A percentile compares a stretch with the other conserved stretches of the same genome.
Conservation (phyloP, 2,113 vertebrate species). For the Saguinus imperator region DNA sequence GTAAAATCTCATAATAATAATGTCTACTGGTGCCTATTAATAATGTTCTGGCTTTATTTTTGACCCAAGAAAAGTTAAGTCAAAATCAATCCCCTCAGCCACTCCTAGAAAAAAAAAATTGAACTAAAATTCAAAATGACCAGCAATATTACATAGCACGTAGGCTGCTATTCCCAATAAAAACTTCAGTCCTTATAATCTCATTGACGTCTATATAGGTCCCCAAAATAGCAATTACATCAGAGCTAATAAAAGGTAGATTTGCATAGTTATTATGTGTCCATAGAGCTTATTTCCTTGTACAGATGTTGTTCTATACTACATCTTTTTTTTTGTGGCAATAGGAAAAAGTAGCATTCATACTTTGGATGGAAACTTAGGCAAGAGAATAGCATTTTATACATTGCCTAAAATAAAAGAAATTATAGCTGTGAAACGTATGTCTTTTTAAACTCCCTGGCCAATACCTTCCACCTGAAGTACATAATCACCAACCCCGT, state of each 20-base stretch:
- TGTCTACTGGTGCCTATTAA: not conserved
- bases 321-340: not conserved
- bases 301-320: not conserved
- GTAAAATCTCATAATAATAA: not conserved
- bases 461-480: not conserved
- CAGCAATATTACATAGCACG: not conserved
- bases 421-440: not conserved
- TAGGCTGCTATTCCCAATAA: not conserved
- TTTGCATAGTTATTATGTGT: not conserved
- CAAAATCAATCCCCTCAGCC: not conserved
- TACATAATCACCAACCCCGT: not conserved
- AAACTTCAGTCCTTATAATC: not conserved
- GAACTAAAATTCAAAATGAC: conserved; percentile 26
- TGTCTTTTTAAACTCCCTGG: not conserved
- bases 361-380: not conserved
- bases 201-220: not conserved
- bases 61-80: not conserved
- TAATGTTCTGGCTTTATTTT: conserved; percentile 3
- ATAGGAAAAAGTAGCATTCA: not conserved
- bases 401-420: not conserved
- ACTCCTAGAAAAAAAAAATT: not conserved
- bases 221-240: not conserved
- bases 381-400: not conserved
- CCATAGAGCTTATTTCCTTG: not conserved
- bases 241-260: not conserved